Base-by-base conservation (phyloP, 1,140 invertebrate species). In the Caenorhabditis brenneri region DNA sequence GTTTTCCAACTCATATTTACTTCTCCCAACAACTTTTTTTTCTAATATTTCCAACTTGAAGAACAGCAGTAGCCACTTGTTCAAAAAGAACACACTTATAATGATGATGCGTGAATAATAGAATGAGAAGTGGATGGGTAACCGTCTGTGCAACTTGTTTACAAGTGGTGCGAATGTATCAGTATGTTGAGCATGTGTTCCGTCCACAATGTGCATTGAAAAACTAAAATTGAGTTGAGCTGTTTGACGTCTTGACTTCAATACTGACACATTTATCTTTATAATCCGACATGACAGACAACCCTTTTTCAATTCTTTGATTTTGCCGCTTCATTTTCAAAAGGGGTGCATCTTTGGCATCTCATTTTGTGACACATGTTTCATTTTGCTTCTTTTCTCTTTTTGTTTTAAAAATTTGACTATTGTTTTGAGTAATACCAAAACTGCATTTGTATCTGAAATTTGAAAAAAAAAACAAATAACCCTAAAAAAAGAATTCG, bases 71-170 rank as follows among this genome's bases (percentile, higher is more conserved):
- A 42, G 65, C n/a, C n/a, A 74, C 3, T 2, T 29, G 27, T 31
- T 74, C 9, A 16, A 9, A 27, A 27, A 74, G 29, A 74, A 31
- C 22, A 58, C 53, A 39, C 65, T 74, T 42, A 74, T 42, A 74
- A 74, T 42, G 65, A 74, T 74, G 65, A 74, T 74, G 33, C 36
- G 65, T 74, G 65, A 46, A 74, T 12, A 74, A 74, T 74, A 42
- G 36, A 74, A 74, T 27, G n/a, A 74, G 36, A 74, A 74, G 65
- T 74, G 33, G 31, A 65, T 65, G 58, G 65, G 65, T 42, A 39
- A 42, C 33, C 65, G 65, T 74, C 65, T 74, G 58, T n/a, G 58
- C 33, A 7, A 36, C 65, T 46, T 74, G 65, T 74, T 74, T 74
- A 74, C 65, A 74, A 74, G 65, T 74, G 65, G 65, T 42, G 36